phyloP scores from a whole-genome alignment of 2,888 invertebrate species.

The Drosophila tanythrix region DNA sequence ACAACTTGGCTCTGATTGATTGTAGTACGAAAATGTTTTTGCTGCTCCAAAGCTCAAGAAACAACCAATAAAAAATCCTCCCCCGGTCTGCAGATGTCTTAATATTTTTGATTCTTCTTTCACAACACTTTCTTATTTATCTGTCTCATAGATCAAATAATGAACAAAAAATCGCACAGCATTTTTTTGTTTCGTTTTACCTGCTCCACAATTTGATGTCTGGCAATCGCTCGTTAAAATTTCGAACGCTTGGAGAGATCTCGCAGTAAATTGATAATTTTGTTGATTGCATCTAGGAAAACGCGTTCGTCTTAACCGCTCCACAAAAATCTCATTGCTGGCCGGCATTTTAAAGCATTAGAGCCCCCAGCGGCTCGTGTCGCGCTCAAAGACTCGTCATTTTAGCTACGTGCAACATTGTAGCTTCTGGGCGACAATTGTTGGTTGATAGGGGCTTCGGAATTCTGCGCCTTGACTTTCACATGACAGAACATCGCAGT shows the following conservation, averaged over 20 bases:
- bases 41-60: neutral
- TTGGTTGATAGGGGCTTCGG: neutral
- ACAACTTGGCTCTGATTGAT: slow-evolving; percentile 10
- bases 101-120: neutral
- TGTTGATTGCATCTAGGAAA: slow-evolving; percentile 35
- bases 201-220: neutral
- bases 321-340: slow-evolving; percentile 2
- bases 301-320: slow-evolving; percentile 21
- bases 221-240: slow-evolving; percentile 9
- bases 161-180: slow-evolving; percentile 3
- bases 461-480: slow-evolving; percentile 12
- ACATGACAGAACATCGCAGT: slow-evolving; percentile 5
- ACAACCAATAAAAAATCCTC: neutral
- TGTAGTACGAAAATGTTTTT: neutral
- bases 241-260: slow-evolving; percentile 21
- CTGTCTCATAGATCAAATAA: neutral
- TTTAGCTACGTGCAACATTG: slow-evolving; percentile 1
- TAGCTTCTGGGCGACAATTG: neutral
- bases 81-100: neutral
- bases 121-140: slow-evolving; percentile 7
- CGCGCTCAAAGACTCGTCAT: neutral
- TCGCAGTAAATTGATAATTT: slow-evolving; percentile 43
- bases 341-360: slow-evolving; percentile 15
- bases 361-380: neutral
- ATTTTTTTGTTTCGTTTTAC: neutral